Evolutionary conservation across 1,140 invertebrate species (phyloP), one percentile per base, ranked within the genome.

Genomic region (Trichonephila clavipes): DNA sequence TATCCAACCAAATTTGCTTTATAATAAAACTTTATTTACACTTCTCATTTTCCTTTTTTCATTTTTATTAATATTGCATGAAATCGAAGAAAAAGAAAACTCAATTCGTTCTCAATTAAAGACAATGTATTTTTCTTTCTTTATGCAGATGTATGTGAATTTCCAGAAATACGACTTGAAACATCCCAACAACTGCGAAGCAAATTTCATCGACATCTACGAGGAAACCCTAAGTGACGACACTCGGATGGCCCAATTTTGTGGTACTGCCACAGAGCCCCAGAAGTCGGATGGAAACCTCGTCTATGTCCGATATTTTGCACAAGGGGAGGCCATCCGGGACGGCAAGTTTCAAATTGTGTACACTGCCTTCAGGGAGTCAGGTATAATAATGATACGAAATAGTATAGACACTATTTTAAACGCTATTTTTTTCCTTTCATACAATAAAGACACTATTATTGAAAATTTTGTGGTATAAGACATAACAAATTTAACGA

Each of bases 131-230:
- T 51, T 51, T 51, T 40, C 21, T 19, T 40, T 58, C 24, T 24
- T 95, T 69, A 95, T 96, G 95, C 94, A 96, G 97, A 98, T 98
- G 94, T 97, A 97, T 95, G 95, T 98, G 82, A 96, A 96, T 81
- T 98, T 98, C 95, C 95, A 96, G 58, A 95, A 95, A 61, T 98
- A 98, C 95, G 96, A 96, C 64, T 96, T 98, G 94, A 96, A 96
- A 69, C 97, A 97, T 95, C 98, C 98, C 2, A 98, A 98, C 95
- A 97, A 98, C 95, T 98, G 98, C 95, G 97, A 97, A n/a, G 96
- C 96, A 19, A 98, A 98, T 95, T 98, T 97, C 95, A 96, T 98
- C 69, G 97, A 98, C 95, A 96, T 98, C 98, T 98, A 95, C 96
- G 96, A 10, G 96, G 97, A 90, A 96, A 96, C 89, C 97, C 97